Evolutionary conservation across 2,888 invertebrate genomes (phyloP).

Genomic region (Drosophila birchii): DNA sequence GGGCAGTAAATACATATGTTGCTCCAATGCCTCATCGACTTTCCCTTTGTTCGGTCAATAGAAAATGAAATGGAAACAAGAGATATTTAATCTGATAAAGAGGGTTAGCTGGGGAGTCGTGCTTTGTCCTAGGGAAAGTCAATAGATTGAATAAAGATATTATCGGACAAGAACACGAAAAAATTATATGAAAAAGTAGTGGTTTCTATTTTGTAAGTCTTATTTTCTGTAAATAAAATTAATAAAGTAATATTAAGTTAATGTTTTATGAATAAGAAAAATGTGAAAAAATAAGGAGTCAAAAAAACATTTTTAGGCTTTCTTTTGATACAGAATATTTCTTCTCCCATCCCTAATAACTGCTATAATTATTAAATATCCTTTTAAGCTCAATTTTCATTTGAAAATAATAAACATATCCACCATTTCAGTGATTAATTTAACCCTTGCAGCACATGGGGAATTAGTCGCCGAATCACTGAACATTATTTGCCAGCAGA

Average conservation of each 20-base stretch:
- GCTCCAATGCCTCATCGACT: constrained; percentile 18
- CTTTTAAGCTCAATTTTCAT: not conserved
- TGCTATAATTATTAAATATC: not conserved
- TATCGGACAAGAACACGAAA: not conserved
- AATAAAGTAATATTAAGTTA: not conserved
- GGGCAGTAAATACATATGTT: constrained; percentile 19
- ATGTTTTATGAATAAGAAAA: not conserved
- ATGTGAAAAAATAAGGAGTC: accelerated
- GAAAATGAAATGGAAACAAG: constrained; percentile 11
- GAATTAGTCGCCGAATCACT: constrained; percentile 17
- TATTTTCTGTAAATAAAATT: not conserved
- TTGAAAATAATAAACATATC: not conserved
- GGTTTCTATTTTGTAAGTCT: not conserved
- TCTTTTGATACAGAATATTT: no score
- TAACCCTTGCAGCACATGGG: not conserved
- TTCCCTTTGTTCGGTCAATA: constrained; percentile 22
- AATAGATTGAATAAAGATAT: not conserved
- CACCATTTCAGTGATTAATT: constrained; percentile 19
- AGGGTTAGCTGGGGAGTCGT: not conserved
- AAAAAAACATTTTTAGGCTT: not conserved
- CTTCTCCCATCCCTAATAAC: no score
- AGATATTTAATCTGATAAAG: constrained; percentile 21
- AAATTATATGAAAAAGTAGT: not conserved
- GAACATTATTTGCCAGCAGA: constrained; percentile 20
- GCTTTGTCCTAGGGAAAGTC: not conserved